Evolutionary conservation across 1,140 invertebrate species (phyloP), one percentile per base, ranked within the genome.

Genomic region (Brachionus calyciflorus): DNA sequence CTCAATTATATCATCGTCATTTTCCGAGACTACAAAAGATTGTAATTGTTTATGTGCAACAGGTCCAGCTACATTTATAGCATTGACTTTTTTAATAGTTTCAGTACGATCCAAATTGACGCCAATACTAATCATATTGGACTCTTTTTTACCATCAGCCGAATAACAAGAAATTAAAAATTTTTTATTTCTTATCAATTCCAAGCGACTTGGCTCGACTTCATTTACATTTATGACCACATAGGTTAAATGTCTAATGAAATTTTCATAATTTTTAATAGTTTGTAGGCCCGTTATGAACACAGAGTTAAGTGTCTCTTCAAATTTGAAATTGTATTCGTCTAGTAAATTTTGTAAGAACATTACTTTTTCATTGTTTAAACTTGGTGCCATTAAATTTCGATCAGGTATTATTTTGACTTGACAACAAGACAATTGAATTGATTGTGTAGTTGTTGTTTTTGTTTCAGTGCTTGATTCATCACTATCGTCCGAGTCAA

Each of bases 341-440:
- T 73, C 69, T 3, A 73, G 26, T 21, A 73, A 51, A 51, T 73
- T 73, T 51, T 73, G 69, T n/a, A 73, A 51, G 21, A 73, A 73
- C 69, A 73, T 73, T 2, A 73, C 51, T 73, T 73, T 73, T 73
- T 73, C 69, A 73, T 73, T 55, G 19, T 73, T 73, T 19, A 55
- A 49, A 49, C 9, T 51, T 37, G 69, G 69, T 19, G 69, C 21
- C 46, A 73, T 73, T 30, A 73, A 19, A 46, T 73, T 73, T 4
- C 69, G 69, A 28, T 73, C 69, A 28, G 69, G 69, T 40, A 30
- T 19, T 40, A 73, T 73, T 49, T 26, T 73, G 3, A 73, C 24
- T 14, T 49, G 14, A 24, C 69, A 73, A 12, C 41, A 33, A 14
- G 46, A 49, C 0, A 73, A 46, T 24, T 28, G 33, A 19, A 10